Percentiles rank a stretch among this genome's conserved stretches.
Evolutionary conservation across 92 coral and sea anemone genomes (phyloP).

Genomic region (Zoanthus sansibaricus): DNA sequence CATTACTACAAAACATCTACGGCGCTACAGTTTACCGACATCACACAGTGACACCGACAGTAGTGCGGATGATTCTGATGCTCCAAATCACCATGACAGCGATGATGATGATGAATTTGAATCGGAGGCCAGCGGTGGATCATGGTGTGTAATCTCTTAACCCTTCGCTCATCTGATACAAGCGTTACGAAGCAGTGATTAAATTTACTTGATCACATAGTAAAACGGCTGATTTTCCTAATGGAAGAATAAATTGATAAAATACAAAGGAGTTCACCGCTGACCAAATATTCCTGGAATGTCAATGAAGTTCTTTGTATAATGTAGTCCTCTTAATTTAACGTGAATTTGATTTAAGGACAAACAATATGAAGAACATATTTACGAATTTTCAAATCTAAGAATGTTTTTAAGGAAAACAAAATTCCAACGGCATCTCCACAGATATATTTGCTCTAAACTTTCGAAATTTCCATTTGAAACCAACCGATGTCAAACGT

Average conservation of each 20-base stretch:
- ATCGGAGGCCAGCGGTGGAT: slow-evolving; percentile 63
- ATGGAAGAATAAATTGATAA: background rate
- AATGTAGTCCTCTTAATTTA: too few relatives aligned
- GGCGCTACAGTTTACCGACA: slow-evolving; percentile 81
- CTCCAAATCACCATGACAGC: slow-evolving; percentile 61
- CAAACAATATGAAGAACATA: too few relatives aligned
- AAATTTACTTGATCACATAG: background rate
- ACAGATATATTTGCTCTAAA: too few relatives aligned
- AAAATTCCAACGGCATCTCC: too few relatives aligned
- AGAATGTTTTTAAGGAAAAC: too few relatives aligned
- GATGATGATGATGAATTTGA: slow-evolving; percentile 90
- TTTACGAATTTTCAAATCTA: too few relatives aligned
- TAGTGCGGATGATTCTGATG: slow-evolving; percentile 89
- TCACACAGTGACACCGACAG: slow-evolving; percentile 89
- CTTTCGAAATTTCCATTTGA: too few relatives aligned
- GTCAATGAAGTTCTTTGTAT: too few relatives aligned
- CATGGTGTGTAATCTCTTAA: slow-evolving; percentile 96
- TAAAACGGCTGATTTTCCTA: background rate
- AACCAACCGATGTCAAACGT: too few relatives aligned
- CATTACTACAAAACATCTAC: slow-evolving; percentile 86
- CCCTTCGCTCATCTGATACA: background rate
- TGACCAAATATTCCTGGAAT: too few relatives aligned
- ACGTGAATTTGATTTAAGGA: too few relatives aligned
- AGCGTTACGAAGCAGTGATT: background rate
- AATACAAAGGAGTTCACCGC: too few relatives aligned